These are phyloP conservation scores for Microhierax caerulescens DNA, from an alignment of 2,797 vertebrate species.

Conservation along the genomic window DNA sequence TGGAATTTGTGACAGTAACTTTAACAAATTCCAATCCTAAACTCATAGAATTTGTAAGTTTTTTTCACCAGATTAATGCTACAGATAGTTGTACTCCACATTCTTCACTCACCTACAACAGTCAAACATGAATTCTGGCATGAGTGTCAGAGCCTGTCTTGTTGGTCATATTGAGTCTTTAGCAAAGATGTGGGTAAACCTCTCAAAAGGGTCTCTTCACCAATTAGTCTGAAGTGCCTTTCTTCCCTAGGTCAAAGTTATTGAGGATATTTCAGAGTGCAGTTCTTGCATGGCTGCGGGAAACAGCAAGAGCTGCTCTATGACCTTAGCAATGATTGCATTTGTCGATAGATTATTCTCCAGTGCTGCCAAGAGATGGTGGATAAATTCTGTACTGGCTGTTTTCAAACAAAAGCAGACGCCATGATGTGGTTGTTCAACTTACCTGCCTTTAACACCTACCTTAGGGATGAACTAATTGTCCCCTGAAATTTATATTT, in stretches of 20 bases:
- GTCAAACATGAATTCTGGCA: fast-evolving
- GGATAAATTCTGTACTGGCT: neutral
- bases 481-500: neutral
- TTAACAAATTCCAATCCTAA: neutral
- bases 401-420: neutral
- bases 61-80: neutral
- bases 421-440: neutral
- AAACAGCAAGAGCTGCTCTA: neutral
- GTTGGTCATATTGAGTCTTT: neutral
- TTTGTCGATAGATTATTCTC: neutral
- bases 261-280: neutral
- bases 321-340: neutral
- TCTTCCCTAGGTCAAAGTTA: neutral
- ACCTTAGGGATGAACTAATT: neutral
- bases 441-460: neutral
- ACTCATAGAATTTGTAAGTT: neutral
- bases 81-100: neutral
- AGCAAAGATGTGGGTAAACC: neutral
- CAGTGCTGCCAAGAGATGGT: neutral
- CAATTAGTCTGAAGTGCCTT: neutral
- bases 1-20: neutral
- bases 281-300: fast-evolving
- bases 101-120: neutral
- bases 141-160: neutral
- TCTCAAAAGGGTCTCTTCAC: neutral